Base-by-base conservation (phyloP, 2,888 invertebrate species). In the Spodoptera picta region DNA sequence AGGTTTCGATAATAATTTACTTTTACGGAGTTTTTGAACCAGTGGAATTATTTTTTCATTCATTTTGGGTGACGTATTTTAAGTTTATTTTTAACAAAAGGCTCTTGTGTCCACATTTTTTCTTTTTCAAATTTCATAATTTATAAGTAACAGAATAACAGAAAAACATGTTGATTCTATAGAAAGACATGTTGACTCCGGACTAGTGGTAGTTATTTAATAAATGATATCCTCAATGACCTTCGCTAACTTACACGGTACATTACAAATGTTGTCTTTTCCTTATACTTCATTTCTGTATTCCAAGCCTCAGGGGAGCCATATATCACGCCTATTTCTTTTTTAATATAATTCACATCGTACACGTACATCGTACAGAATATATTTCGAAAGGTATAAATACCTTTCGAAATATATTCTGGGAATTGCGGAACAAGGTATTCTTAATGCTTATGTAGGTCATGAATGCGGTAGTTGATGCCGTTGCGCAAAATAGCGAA, bases 381-480 rank as follows among this genome's bases (percentile, higher is more conserved):
- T n/a, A n/a, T n/a, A n/a, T n/a, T n/a, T n/a, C n/a, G n/a, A n/a
- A n/a, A n/a, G n/a, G n/a, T n/a, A n/a, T 54, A 46, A 55, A 66
- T 62, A 52, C 31, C 45, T 66, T 60, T 53, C 4, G 41, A 45
- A 64, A 63, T 53, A 50, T 67, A 65, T 69, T 64, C 14, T 49
- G 36, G 60, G 55, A 49, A 47, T 63, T 65, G 49, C 41, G 47
- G 51, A 60, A 27, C 64, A 66, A 69, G 55, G 55, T 62, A 77
- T 70, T 58, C 46, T 60, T 36, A 57, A 65, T 58, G 53, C 59
- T 46, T 61, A 71, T 60, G 24, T 75, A 55, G 74, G 70, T 66
- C 79, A 69, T 45, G 73, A 68, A 79, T 80, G 79, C 78, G 78
- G 78, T 43, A 76, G 74, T 65, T 50, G 50, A 46, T 60, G 60